phyloP scores from a whole-genome alignment of 1,140 invertebrate genomes.

The Drosophila virilis region DNA sequence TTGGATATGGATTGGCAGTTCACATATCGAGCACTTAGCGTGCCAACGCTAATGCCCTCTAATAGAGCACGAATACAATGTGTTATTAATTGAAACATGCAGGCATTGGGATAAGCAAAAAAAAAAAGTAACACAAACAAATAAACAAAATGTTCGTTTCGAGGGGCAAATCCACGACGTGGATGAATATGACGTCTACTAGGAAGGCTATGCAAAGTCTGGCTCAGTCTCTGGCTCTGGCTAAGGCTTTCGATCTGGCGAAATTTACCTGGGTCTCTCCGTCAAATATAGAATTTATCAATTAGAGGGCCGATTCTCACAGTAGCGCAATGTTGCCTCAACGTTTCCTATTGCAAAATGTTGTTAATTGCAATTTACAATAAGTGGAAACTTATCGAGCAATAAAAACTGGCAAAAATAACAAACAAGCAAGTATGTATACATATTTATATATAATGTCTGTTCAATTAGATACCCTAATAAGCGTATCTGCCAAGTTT shows the following conservation, averaged over 20 bases:
- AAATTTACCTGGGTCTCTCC: conserved; percentile 48
- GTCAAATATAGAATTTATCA: conserved; percentile 56
- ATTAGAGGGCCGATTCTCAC: conserved; percentile 58
- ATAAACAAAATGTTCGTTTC: conserved; percentile 27
- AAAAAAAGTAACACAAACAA: neutral
- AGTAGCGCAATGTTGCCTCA: conserved; percentile 11
- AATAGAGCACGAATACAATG: conserved; percentile 55
- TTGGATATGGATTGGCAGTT: conserved; percentile 17
- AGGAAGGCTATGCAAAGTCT: conserved; percentile 70
- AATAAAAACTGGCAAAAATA: conserved; percentile 28
- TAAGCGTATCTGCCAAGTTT: neutral
- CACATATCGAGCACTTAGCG: conserved; percentile 60
- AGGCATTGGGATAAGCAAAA: conserved; percentile 27
- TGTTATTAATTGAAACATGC: conserved; percentile 75
- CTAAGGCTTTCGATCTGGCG: neutral
- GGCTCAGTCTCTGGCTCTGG: conserved; percentile 15
- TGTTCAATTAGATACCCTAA: conserved; percentile 35
- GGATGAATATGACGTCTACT: conserved; percentile 33
- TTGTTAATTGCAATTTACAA: conserved; percentile 72
- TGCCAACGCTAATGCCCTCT: conserved; percentile 64
- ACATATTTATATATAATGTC: neutral
- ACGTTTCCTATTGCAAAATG: conserved; percentile 59
- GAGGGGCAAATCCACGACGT: conserved; percentile 38
- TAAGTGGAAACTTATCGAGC: conserved; percentile 45
- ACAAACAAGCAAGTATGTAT: conserved; percentile 1